phyloP scores from a whole-genome alignment of 2,113 vertebrate species.

The Campylomormyrus tamandua region DNA sequence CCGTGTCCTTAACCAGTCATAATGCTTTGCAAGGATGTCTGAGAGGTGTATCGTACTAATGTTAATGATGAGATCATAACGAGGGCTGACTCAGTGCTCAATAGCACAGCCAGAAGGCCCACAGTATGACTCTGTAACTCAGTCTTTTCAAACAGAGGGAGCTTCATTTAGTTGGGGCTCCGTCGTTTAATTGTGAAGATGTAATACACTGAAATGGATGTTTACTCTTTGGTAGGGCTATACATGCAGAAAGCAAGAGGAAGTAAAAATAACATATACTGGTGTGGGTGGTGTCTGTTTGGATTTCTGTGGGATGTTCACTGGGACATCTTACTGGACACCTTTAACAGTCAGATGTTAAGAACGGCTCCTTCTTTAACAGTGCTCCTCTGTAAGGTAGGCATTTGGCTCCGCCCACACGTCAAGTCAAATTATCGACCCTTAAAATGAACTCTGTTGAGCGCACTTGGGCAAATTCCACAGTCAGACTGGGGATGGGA shows the following conservation, averaged over 20 bases:
- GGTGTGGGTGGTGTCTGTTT: neutral
- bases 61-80: neutral
- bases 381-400: neutral
- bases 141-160: neutral
- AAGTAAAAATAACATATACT: neutral
- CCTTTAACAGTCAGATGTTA: neutral
- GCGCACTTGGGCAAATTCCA: neutral
- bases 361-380: too few relatives aligned
- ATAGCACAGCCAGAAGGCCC: neutral
- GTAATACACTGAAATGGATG: neutral
- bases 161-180: neutral
- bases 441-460: neutral
- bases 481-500: neutral
- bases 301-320: neutral
- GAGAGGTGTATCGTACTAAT: neutral
- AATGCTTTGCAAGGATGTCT: neutral
- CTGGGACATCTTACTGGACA: neutral
- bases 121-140: neutral
- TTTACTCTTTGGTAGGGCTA: neutral
- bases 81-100: neutral
- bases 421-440: neutral
- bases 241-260: neutral
- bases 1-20: neutral
- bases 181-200: neutral
- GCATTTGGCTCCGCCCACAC: neutral